Base-by-base conservation (phyloP, 2,888 invertebrate species). In the Scaptomyza polygonia region DNA sequence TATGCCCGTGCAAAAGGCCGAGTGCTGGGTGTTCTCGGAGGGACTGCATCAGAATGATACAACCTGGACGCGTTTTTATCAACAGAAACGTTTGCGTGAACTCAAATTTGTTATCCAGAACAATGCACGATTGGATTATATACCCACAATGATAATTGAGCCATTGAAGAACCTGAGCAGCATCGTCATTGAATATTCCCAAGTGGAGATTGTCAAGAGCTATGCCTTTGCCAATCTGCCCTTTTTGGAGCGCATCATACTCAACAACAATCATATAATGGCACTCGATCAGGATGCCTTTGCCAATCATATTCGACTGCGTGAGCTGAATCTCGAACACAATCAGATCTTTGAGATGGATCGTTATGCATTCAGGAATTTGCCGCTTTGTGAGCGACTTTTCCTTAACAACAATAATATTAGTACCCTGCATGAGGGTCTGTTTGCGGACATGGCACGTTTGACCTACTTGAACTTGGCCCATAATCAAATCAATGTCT, bases 381-480 rank as follows among this genome's bases (percentile, higher is more conserved):
- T 96, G 57, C 96, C 96, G 0, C 93, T 93, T 57, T 92, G 96
- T 72, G 94, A 94, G 80, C 94, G 95, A 70, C 93, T 99, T 40
- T 94, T 94, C 72, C 93, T 99, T 53, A 96, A 97, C 81, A 95
- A 95, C 89, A 99, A 99, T 92, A 95, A 96, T 89, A 94, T 99
- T 77, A 95, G 96, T 67, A 93, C 94, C 34, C 93, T 98, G 71
- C 97, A 97, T 81, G 97, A 97, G 70, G 96, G 96, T 69, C 96
- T 98, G 21, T 97, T 96, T 87, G 93, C 93, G 78, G 94, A 95
- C 76, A 93, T 96, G 89, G 93, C 94, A 55, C 94, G 95, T 83
- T 93, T 98, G 54, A 93, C 95, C 54, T 96, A 95, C 85, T 92
- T 98, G 77, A 96, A 97, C 91, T 92, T 98, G 88, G 96, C 96